A percentile compares a stretch with the other conserved stretches of the same genome.
phyloP scores from a whole-genome alignment of 2,888 invertebrate species.

The Drosophila nigritarsus region DNA sequence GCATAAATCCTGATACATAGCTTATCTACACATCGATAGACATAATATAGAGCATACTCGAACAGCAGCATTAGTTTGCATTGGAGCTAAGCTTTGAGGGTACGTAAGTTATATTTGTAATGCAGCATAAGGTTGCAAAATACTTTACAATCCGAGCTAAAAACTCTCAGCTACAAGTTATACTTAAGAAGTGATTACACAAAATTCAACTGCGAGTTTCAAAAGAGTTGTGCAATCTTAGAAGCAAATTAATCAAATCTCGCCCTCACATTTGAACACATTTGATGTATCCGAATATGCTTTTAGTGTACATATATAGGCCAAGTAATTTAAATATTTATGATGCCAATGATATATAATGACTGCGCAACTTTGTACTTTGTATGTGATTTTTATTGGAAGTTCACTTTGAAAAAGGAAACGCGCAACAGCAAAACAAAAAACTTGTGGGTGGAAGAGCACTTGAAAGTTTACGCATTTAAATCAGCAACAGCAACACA shows the following conservation, averaged over 20 bases:
- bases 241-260: neutral
- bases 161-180: neutral
- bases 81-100: neutral
- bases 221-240: neutral
- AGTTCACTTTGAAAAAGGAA: conserved; percentile 34
- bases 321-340: conserved; percentile 14
- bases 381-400: conserved; percentile 8
- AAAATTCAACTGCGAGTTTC: neutral
- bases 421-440: conserved; percentile 24
- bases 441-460: conserved; percentile 27
- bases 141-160: too few relatives aligned
- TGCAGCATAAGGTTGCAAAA: too few relatives aligned
- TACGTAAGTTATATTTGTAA: too few relatives aligned
- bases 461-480: conserved; percentile 54
- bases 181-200: neutral
- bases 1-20: conserved; percentile 19
- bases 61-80: neutral
- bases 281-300: neutral
- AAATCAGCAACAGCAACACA: conserved; percentile 34
- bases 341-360: conserved; percentile 26
- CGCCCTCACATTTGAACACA: neutral
- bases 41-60: neutral
- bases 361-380: conserved; percentile 16
- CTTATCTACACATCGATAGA: neutral
- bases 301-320: neutral